Base-by-base conservation (phyloP, 1,140 invertebrate genomes). In the Cotesia chilonis region DNA sequence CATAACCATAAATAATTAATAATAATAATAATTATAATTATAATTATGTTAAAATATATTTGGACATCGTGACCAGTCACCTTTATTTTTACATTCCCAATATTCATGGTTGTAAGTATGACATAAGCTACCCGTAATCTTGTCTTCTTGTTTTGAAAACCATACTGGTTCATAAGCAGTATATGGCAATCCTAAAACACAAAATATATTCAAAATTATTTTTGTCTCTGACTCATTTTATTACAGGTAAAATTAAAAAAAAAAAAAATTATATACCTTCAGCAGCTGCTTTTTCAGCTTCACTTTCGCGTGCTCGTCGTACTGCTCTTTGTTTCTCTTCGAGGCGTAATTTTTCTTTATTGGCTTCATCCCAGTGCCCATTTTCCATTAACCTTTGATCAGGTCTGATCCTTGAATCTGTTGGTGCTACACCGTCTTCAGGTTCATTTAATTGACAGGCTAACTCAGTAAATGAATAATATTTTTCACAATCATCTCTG, bases 301-400 rank as follows among this genome's bases (percentile, higher is more conserved):
- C 92, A 10, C 89, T 82, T 85, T 98, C 96, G 1, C 94, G 89
- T 74, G 89, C 80, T 72, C 94, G 88, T 57, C 95, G 88, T 57
- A 87, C 90, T 20, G 89, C 84, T 68, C 95, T 90, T 87, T 99
- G 98, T 86, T 99, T 98, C 81, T 99, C 97, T 87, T 99, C 98
- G 1, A 99, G 87, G 59, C 93, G 88, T 36, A 93, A 83, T 87
- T 99, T 99, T 80, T 95, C 92, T 12, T 89, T 84, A 88, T 99
- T 99, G 38, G 98, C 98, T 78, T 97, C 96, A 79, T 99, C 96
- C 97, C 98, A 99, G 14, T 89, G 81, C 5, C 96, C 97, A 70
- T 97, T 90, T 86, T 99, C 98, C 98, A 99, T 99, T 57, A 98
- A 90, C 60, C 97, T 91, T 87, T 99, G 97, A 90, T 99, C 98